These are phyloP conservation scores for Heliconius congener DNA, from an alignment of 1,140 invertebrate genomes.

Conservation along the genomic window DNA sequence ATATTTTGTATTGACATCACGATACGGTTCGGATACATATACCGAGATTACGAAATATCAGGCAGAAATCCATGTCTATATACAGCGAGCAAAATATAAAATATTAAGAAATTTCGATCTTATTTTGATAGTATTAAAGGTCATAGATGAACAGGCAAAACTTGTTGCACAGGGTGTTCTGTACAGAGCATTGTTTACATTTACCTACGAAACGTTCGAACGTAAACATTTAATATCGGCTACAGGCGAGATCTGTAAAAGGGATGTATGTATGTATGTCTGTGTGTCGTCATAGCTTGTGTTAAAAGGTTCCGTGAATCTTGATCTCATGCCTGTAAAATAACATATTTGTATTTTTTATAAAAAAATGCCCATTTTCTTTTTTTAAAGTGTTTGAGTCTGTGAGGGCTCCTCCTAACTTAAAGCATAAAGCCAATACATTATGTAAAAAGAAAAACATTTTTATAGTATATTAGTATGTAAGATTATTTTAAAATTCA, in stretches of 20 bases:
- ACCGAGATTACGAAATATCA: slow-evolving; percentile 58
- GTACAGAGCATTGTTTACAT: slow-evolving; percentile 57
- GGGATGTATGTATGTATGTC: slow-evolving; percentile 23
- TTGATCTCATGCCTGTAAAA: too few relatives aligned
- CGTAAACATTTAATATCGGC: slow-evolving; percentile 69
- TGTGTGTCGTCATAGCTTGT: background rate
- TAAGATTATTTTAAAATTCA: background rate
- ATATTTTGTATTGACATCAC: slow-evolving; percentile 34
- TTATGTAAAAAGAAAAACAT: too few relatives aligned
- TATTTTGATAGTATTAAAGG: slow-evolving; percentile 21
- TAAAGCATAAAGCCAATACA: too few relatives aligned
- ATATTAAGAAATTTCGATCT: slow-evolving; percentile 26
- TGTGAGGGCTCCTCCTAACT: too few relatives aligned
- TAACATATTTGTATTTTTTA: too few relatives aligned
- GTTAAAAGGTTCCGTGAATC: too few relatives aligned
- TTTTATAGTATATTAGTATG: background rate
- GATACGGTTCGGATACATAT: slow-evolving; percentile 34
- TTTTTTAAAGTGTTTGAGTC: too few relatives aligned
- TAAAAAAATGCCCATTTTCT: too few relatives aligned
- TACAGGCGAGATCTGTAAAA: slow-evolving; percentile 49
- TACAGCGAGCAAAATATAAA: slow-evolving; percentile 3
- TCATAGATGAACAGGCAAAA: slow-evolving; percentile 13
- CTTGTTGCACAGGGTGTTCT: slow-evolving; percentile 21
- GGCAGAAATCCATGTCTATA: slow-evolving; percentile 50
- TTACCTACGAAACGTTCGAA: slow-evolving; percentile 58